These are phyloP conservation scores for Hypercompe scribonia DNA, from an alignment of 2,888 invertebrate species.

Conservation along the genomic window DNA sequence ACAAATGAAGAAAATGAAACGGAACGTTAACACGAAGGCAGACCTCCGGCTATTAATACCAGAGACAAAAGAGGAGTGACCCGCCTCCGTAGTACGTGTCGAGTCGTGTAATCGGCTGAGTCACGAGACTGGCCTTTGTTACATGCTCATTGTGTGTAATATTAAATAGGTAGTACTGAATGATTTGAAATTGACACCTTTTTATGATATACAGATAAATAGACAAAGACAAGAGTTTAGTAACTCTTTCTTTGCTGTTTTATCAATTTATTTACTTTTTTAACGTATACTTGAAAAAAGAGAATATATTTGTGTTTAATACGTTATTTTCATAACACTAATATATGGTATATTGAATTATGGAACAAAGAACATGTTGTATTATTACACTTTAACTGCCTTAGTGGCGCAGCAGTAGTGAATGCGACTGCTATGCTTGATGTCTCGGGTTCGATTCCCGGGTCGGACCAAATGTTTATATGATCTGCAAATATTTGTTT, in stretches of 20 bases:
- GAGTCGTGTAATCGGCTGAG: constrained; percentile 14
- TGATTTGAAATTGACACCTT: constrained; percentile 4
- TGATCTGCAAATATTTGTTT: too few species aligned
- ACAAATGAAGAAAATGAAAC: neutral
- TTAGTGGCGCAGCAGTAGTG: too few species aligned
- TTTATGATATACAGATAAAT: neutral
- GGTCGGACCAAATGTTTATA: too few species aligned
- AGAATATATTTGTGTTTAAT: too few species aligned
- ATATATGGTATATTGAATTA: too few species aligned
- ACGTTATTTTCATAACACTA: too few species aligned
- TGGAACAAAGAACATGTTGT: too few species aligned
- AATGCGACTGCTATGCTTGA: too few species aligned
- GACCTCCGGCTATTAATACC: constrained; percentile 15
- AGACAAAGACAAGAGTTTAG: neutral
- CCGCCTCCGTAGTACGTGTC: constrained; percentile 10
- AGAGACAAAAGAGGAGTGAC: constrained; percentile 14
- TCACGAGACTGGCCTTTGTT: constrained; percentile 28
- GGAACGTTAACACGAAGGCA: neutral
- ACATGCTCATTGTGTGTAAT: constrained; percentile 40
- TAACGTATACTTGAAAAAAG: too few species aligned
- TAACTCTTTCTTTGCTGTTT: neutral
- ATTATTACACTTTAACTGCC: too few species aligned
- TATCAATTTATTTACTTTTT: neutral
- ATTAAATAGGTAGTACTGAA: constrained; percentile 11
- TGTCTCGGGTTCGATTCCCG: too few species aligned